Evolutionary conservation across 2,888 invertebrate genomes (phyloP).

Genomic region (Diabrotica balteata): DNA sequence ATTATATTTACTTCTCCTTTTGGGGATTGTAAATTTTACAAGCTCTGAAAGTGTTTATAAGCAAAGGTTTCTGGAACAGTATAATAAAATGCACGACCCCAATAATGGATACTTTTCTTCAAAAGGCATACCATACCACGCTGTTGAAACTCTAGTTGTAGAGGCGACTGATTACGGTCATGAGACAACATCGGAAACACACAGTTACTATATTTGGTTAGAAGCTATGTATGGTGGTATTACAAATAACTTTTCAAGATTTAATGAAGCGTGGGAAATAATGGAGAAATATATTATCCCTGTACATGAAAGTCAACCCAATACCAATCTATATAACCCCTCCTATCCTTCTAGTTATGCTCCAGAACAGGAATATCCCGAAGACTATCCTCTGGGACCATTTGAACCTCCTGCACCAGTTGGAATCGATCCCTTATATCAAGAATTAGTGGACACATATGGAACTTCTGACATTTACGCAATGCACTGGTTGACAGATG

Average conservation of each 20-base stretch:
- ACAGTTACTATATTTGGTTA: slow-evolving; percentile 39
- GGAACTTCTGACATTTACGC: slow-evolving; percentile 35
- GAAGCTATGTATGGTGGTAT: slow-evolving; percentile 44
- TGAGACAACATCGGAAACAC: slow-evolving; percentile 44
- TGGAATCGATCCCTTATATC: slow-evolving; percentile 40
- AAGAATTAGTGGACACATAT: slow-evolving; percentile 39
- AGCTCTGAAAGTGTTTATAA: slow-evolving; percentile 24
- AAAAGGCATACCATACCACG: slow-evolving; percentile 42
- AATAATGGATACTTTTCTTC: slow-evolving; percentile 31
- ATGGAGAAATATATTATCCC: slow-evolving; percentile 41
- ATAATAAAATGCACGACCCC: slow-evolving; percentile 29
- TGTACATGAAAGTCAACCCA: slow-evolving; percentile 27
- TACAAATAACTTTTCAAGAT: slow-evolving; percentile 38
- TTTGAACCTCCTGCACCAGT: slow-evolving; percentile 29
- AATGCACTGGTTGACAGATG: slow-evolving; percentile 43
- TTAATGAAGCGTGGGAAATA: slow-evolving; percentile 40
- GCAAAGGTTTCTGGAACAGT: slow-evolving; percentile 33
- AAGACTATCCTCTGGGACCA: slow-evolving; percentile 26
- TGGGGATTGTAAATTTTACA: not conserved
- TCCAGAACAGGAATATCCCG: slow-evolving; percentile 26
- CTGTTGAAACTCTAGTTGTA: slow-evolving; percentile 42
- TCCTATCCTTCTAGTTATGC: slow-evolving; percentile 28
- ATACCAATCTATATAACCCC: slow-evolving; percentile 33
- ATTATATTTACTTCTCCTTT: no score
- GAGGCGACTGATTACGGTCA: slow-evolving; percentile 43